Evolutionary conservation across 2,113 vertebrate species (phyloP).

Genomic region (Grallaria varia): DNA sequence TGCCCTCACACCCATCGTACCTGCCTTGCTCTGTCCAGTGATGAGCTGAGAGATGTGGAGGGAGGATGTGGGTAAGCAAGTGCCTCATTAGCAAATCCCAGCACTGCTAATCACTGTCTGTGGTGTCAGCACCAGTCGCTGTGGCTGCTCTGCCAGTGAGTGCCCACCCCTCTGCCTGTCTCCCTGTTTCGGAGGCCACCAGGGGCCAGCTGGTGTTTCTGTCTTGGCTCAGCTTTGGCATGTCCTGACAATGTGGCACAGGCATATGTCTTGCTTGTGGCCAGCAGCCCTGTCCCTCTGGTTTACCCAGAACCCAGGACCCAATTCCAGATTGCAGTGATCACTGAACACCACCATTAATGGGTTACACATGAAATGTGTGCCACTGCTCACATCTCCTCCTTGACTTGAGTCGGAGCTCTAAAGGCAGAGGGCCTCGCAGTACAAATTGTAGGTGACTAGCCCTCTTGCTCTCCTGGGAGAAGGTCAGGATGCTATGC

Average conservation of each 20-base stretch:
- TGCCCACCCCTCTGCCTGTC: not conserved
- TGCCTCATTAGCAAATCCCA: not conserved
- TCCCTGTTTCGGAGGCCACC: accelerated
- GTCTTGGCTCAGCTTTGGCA: not conserved
- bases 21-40: not conserved
- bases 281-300: not conserved
- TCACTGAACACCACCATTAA: accelerated
- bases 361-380: not conserved
- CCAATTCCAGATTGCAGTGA: not conserved
- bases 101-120: not conserved
- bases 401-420: not conserved
- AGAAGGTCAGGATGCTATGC: not conserved
- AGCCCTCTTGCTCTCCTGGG: not conserved
- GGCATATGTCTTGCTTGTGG: accelerated
- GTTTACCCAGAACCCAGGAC: not conserved
- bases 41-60: not conserved
- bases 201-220: not conserved
- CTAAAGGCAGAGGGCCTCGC: not conserved
- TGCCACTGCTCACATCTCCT: not conserved
- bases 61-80: not conserved
- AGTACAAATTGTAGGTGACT: not conserved
- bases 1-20: accelerated
- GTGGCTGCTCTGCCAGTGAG: not conserved
- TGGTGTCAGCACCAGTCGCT: not conserved
- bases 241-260: not conserved